Base-by-base conservation (phyloP, 1,140 invertebrate genomes). In the Manduca sexta region DNA sequence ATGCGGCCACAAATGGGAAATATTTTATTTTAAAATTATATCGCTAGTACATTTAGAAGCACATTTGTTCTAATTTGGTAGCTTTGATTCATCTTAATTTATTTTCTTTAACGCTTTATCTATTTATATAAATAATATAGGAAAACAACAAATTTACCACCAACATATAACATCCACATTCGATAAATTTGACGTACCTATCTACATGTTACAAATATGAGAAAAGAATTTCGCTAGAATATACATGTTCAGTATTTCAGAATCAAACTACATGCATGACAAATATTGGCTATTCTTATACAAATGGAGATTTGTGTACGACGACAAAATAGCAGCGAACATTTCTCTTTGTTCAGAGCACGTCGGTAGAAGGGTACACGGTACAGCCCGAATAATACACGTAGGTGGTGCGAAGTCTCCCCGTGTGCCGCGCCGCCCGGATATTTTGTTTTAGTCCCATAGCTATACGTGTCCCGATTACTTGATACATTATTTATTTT, bases 381-480 rank as follows among this genome's bases (percentile, higher is more conserved):
- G n/a, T n/a, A n/a, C n/a, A n/a, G n/a, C 21, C 14, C 47, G 37
- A 34, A 59, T 50, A 44, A 45, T 53, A 65, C 41, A 56, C 43
- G 59, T 66, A 62, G 48, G 50, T 55, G 43, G 42, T 37, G 39
- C 15, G 49, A 58, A 63, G 54, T 54, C 53, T 59, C 45, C 47
- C 49, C 34, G 49, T n/a, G 44, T 45, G 52, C 49, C 54, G 47
- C 49, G 41, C 42, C 45, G 44, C 42, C 52, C 42, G 61, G 63
- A 3, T 26, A 26, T 26, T 68, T 71, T 65, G 62, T 65, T 64
- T 60, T 65, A 62, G 65, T 61, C 60, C 60, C 52, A 34, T 15
- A 13, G 5, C 16, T 13, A 49, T 62, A 71, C 68, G 68, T 71
- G 65, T 52, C 52, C 60, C 62, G 60, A 57, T 71, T 68, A 60